Evolutionary conservation across 2,888 invertebrate species (phyloP), one percentile per base, ranked within the genome.

Genomic region (Aplocera efformata): DNA sequence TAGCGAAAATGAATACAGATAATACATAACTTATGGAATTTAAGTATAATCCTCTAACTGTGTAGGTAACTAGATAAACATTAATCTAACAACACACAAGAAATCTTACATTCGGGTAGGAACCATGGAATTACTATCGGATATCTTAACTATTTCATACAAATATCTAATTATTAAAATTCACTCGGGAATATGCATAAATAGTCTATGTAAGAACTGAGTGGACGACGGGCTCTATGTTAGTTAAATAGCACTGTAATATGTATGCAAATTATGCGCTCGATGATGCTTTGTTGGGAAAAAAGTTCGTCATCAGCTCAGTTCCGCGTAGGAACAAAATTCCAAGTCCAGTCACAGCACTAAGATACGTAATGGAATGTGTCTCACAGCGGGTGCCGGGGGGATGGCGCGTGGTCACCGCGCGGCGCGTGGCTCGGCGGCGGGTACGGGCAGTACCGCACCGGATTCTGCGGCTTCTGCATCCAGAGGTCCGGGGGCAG

Each of bases 401-500:
- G 83, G 1, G 80, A 76, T 3, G 80, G 71, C 21, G 77, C 50
- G 54, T 81, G 83, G 31, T 82, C 84, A 9, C 70, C 68, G 30
- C 81, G 64, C 17, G 67, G 49, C 6, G 43, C 28, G 33, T 53
- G 83, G 39, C 82, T 51, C 10, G 86, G 88, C 7, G 91, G 90
- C n/a, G 91, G 91, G 57, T 91, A 91, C 6, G 91, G 91, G 65
- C 91, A 91, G 69, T 88, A 88, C 60, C 91, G 89, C 7, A 91
- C 83, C 1, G 90, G 88, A 20, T 86, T 64, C 1, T 88, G 90
- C 0, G 95, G 95, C 74, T 97, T 97, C 89, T 96, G 97, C 92
- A 97, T 94, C 90, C 97, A 97, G 6, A 96, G 94, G 71, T 97
- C 96, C 48, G 96, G 96, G 58, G 96, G 96, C 34, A 95, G 86